These are phyloP conservation scores for Anguilla japonica DNA, from an alignment of 2,113 vertebrate species.

Conservation along the genomic window DNA sequence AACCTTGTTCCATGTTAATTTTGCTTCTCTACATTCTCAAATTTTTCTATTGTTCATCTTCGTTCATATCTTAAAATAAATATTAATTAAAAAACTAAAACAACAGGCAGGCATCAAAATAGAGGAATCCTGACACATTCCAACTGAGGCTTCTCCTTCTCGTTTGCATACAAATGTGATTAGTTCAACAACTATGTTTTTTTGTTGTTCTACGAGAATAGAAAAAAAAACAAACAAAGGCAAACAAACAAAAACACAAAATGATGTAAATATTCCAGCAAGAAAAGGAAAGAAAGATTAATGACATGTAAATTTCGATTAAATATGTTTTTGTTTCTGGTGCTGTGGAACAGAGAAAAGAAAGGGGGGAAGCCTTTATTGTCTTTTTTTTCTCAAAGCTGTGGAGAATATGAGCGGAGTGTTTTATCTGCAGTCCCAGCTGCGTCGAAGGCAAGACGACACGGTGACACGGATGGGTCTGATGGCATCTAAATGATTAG, in stretches of 20 bases:
- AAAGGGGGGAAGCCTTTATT: conserved; percentile 20
- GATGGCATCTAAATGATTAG: conserved; percentile 40
- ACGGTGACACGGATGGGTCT: conserved; percentile 42
- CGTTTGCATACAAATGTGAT: conserved; percentile 66
- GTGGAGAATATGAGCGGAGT: conserved; percentile 43
- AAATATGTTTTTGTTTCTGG: conserved; percentile 38
- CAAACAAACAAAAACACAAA: conserved; percentile 69
- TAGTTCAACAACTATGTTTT: conserved; percentile 34
- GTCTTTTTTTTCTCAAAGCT: conserved; percentile 37
- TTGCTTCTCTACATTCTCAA: background rate
- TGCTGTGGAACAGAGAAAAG: conserved; percentile 20
- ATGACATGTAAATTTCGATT: conserved; percentile 61
- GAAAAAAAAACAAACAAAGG: conserved; percentile 61
- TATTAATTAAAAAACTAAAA: background rate
- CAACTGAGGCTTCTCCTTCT: conserved; percentile 29
- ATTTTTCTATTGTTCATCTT: background rate
- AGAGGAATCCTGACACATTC: background rate
- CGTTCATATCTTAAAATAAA: background rate
- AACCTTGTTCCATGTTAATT: background rate
- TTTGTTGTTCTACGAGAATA: conserved; percentile 63
- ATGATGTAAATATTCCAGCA: conserved; percentile 56
- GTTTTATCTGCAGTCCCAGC: conserved; percentile 45
- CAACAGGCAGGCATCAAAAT: conserved; percentile 55
- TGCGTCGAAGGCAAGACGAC: conserved; percentile 33
- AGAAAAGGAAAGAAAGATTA: conserved; percentile 38